Conservation (phyloP, 2,797 vertebrate genomes). For the Chelon auratus region DNA sequence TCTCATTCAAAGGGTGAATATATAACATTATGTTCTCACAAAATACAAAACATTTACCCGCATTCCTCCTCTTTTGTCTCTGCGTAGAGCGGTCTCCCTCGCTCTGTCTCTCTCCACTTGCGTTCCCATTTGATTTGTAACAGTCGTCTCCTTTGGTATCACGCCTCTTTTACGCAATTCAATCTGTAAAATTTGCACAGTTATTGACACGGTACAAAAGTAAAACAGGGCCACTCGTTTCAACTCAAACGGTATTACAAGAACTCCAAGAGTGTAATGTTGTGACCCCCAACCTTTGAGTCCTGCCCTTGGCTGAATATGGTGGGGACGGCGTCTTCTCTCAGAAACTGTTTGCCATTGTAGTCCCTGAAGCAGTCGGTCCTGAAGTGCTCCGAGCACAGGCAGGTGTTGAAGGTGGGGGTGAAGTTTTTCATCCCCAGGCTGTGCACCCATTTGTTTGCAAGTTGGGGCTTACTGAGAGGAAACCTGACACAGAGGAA, state of each 20-base stretch:
- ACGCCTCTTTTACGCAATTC: slow-evolving; percentile 83
- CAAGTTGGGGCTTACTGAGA: slow-evolving; percentile 85
- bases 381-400: slow-evolving; percentile 86
- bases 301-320: slow-evolving; percentile 79
- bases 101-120: slow-evolving; percentile 64
- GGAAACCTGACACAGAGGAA: slow-evolving; percentile 78
- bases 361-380: slow-evolving; percentile 88
- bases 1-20: not conserved
- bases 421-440: slow-evolving; percentile 85
- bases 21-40: not conserved
- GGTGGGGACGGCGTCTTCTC: slow-evolving; percentile 86
- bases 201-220: slow-evolving; percentile 3
- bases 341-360: slow-evolving; percentile 86
- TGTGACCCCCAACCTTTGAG: slow-evolving; percentile 69
- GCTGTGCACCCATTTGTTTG: slow-evolving; percentile 86
- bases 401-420: slow-evolving; percentile 85
- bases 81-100: slow-evolving; percentile 62
- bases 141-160: slow-evolving; percentile 69
- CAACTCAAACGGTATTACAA: not conserved
- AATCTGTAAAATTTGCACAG: slow-evolving; percentile 70
- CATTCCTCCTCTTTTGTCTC: slow-evolving; percentile 74
- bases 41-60: slow-evolving; percentile 62
- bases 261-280: not conserved
- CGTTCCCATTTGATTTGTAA: slow-evolving; percentile 27
- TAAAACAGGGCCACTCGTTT: not conserved